Conservation (phyloP, 2,888 invertebrate species). For the Ptilodon capucinus region DNA sequence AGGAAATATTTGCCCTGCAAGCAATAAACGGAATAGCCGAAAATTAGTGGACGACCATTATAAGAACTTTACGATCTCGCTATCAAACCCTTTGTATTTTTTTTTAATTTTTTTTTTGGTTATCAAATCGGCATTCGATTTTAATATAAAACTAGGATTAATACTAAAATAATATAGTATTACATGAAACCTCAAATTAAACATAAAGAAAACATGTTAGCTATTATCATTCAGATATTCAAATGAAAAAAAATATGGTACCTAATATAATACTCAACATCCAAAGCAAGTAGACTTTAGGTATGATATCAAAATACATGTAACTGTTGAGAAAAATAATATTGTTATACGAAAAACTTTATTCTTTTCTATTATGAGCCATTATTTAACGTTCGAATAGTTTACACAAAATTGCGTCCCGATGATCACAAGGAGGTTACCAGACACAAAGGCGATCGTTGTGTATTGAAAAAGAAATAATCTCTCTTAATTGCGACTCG, state of each 20-base stretch:
- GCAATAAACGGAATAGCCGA: slow-evolving; percentile 58
- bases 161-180: too few species aligned
- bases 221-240: too few species aligned
- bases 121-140: too few species aligned
- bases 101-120: too few species aligned
- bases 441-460: slow-evolving; percentile 42
- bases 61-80: slow-evolving; percentile 46
- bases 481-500: slow-evolving; percentile 70
- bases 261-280: too few species aligned
- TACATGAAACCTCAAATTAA: too few species aligned
- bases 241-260: too few species aligned
- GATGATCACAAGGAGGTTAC: slow-evolving; percentile 33
- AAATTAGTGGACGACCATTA: slow-evolving; percentile 57
- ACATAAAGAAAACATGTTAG: too few species aligned
- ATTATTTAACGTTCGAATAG: slow-evolving; percentile 22
- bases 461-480: slow-evolving; percentile 53
- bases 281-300: too few species aligned
- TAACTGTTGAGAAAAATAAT: background rate
- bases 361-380: slow-evolving; percentile 12
- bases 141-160: too few species aligned
- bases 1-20: slow-evolving; percentile 59
- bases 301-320: too few species aligned
- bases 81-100: slow-evolving; percentile 2
- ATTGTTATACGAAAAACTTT: slow-evolving; percentile 5
- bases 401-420: slow-evolving; percentile 28